Base-by-base conservation (phyloP, 2,888 invertebrate genomes). In the Hipparchia semele region DNA sequence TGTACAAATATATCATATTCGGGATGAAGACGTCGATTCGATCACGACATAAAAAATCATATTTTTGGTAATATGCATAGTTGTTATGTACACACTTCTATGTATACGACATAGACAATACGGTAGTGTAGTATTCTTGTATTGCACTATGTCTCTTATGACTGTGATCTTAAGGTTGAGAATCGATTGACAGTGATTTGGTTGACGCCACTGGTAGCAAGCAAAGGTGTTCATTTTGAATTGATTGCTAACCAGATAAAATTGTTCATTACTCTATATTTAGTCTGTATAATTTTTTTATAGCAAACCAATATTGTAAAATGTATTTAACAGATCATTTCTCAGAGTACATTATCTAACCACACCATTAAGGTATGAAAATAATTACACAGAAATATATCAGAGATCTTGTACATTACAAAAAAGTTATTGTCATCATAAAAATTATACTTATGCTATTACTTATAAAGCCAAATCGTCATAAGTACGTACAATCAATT, bases 11-110 rank as follows among this genome's bases (percentile, higher is more conserved):
- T 45, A 69, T 75, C 76, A 64, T 80, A 77, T 72, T 73, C 74
- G 68, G 73, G 73, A 75, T 80, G 79, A 78, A 77, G 77, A 78
- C 79, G 79, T 79, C 81, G 78, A 79, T 74, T 75, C 79, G 79
- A 82, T 80, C 82, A 83, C 80, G 83, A 78, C 80, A 83, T 82
- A 46, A 74, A 75, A 61, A 77, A 78, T 76, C 73, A 73, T 76
- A 78, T 76, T 79, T 79, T 72, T 75, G 77, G 74, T 73, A 77
- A 84, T 84, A 83, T 79, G 77, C 80, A 81, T 80, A 82, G 80
- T 80, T 80, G 78, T 77, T 87, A 87, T 87, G 85, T 88, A 89
- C 83, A 86, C 85, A 87, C 86, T 79, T 90, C 86, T 88, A 87
- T 86, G 83, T 77, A 60, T 78, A 78, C 71, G 76, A 80, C 79